Evolutionary conservation across 2,888 invertebrate species (phyloP).

Genomic region (Clusia tigrina): DNA sequence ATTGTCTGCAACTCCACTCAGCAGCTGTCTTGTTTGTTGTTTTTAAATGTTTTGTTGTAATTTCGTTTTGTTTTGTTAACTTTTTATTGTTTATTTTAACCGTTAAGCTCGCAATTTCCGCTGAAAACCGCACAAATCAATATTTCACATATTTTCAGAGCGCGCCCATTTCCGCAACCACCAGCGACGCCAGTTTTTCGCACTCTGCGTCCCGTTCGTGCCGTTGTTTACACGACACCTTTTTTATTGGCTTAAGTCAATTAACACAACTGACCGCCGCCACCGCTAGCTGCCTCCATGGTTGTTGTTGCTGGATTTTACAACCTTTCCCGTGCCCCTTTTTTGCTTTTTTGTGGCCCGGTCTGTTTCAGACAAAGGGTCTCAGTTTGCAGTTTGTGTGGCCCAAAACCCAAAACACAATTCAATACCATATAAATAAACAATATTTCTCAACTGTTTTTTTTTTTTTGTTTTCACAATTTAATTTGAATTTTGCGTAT

Average conservation of each 20-base stretch:
- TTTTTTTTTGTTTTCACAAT: neutral
- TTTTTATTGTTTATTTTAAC: constrained; percentile 9
- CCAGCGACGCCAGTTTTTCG: neutral
- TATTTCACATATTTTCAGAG: constrained; percentile 18
- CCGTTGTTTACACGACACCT: constrained; percentile 34
- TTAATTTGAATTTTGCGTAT: no score
- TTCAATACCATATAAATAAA: neutral
- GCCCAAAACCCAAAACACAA: no score
- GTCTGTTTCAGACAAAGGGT: neutral
- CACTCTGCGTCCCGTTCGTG: neutral
- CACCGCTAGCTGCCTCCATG: no score
- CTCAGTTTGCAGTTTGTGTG: neutral
- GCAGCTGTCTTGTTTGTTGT: no score
- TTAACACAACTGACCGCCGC: constrained; percentile 20
- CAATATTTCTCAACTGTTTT: neutral
- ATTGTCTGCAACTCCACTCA: no score
- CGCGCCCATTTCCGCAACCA: constrained; percentile 18
- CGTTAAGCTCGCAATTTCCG: constrained; percentile 18
- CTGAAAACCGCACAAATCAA: constrained; percentile 13
- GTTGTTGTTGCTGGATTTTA: no score
- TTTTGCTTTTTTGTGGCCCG: neutral
- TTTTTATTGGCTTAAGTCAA: constrained; percentile 36
- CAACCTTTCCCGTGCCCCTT: no score
- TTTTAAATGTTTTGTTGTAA: no score
- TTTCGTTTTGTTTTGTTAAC: constrained; percentile 14